Percentiles rank a stretch among this genome's conserved stretches.
These are phyloP conservation scores for Patagioenas fasciata DNA, from an alignment of 2,113 vertebrate species.

Conservation along the genomic window DNA sequence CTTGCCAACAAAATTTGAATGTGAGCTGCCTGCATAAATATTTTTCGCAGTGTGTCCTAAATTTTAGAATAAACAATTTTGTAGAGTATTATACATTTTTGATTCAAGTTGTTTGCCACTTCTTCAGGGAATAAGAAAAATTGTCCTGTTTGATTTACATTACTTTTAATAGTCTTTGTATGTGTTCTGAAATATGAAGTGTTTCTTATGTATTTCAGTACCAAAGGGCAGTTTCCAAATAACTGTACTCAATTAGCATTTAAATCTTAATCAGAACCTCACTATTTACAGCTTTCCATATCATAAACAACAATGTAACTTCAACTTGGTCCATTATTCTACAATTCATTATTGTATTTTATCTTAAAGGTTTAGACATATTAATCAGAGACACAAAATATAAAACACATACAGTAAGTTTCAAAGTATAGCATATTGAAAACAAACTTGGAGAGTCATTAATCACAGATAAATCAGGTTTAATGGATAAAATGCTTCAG, in stretches of 20 bases:
- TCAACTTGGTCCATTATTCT: not conserved
- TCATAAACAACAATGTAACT: not conserved
- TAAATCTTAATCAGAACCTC: not conserved
- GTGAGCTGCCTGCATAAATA: not conserved
- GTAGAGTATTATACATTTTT: not conserved
- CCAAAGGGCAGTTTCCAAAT: slow-evolving; percentile 1
- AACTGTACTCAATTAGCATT: not conserved
- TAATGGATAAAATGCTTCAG: not conserved
- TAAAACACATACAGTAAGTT: not conserved
- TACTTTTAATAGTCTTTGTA: not conserved
- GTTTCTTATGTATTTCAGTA: not conserved
- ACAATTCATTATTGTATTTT: not conserved
- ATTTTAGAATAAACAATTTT: not conserved
- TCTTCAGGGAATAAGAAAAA: not conserved
- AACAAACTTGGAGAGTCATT: not conserved
- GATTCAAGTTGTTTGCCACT: not conserved
- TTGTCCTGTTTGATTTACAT: not conserved
- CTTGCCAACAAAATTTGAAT: not conserved
- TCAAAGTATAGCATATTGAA: not conserved
- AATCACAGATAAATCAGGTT: not conserved
- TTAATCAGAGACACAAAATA: not conserved
- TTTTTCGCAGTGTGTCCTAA: not conserved
- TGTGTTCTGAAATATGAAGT: not conserved
- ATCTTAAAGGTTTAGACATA: not conserved
- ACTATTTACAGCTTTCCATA: not conserved